These are phyloP conservation scores for Lethocerus indicus DNA, from an alignment of 1,140 invertebrate species.

Conservation along the genomic window DNA sequence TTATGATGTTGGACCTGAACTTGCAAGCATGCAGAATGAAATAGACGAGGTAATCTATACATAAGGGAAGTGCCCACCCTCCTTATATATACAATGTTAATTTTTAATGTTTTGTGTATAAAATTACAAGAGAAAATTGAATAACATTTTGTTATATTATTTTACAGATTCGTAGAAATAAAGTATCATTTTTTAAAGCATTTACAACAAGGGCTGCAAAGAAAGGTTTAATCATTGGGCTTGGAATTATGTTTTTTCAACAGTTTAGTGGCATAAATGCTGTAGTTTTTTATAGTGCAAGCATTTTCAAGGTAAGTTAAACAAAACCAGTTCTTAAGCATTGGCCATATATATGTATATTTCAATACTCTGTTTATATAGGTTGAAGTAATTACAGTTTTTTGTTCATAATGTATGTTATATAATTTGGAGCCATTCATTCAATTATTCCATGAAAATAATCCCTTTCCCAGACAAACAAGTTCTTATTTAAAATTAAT, in stretches of 20 bases:
- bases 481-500: no score
- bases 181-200: conserved; percentile 30
- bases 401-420: no score
- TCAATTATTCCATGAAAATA: no score
- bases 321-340: neutral
- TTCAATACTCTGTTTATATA: neutral
- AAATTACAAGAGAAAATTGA: no score
- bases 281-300: conserved; percentile 59
- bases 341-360: neutral
- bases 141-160: no score
- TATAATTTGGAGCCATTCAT: no score
- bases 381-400: no score
- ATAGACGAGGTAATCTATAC: conserved; percentile 28
- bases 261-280: conserved; percentile 77
- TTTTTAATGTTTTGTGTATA: neutral
- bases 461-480: no score
- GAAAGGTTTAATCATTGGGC: conserved; percentile 50
- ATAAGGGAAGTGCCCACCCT: neutral
- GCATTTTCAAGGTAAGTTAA: conserved; percentile 41
- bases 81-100: neutral
- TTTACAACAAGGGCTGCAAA: conserved; percentile 37
- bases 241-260: conserved; percentile 69
- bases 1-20: conserved; percentile 42
- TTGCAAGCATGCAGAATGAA: conserved; percentile 34
- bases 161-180: no score